Conservation (phyloP, 2,797 vertebrate species). For the Moxostoma hubbsi region DNA sequence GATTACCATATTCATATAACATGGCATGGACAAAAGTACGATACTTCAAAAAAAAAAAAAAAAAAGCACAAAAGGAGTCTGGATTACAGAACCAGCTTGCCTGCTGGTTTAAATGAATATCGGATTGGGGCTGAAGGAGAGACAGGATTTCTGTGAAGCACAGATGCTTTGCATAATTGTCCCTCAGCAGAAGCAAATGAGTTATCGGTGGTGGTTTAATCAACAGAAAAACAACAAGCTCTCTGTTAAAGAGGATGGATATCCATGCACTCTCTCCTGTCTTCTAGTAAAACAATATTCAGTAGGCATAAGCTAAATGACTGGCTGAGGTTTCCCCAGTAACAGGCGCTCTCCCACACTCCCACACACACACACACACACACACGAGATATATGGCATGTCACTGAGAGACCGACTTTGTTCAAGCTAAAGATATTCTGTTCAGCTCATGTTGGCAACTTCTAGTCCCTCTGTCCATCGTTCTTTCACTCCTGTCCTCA, state of each 20-base stretch:
- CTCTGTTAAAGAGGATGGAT: background rate
- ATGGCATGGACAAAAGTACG: too few relatives aligned
- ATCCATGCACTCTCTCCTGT: background rate
- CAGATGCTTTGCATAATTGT: conserved; percentile 36
- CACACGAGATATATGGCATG: conserved; percentile 3
- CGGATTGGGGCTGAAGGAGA: background rate
- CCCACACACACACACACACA: conserved; percentile 18
- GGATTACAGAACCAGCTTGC: conserved; percentile 19
- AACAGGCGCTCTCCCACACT: conserved; percentile 26
- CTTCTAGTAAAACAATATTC: conserved; percentile 28
- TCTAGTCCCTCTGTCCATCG: conserved; percentile 14
- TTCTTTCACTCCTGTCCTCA: conserved; percentile 33
- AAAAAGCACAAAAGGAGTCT: conserved; percentile 9
- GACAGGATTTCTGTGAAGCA: conserved; percentile 27
- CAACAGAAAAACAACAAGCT: conserved; percentile 24
- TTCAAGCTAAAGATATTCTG: conserved; percentile 52
- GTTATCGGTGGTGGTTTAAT: conserved; percentile 35
- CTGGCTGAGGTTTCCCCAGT: conserved; percentile 49
- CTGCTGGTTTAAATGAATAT: conserved; percentile 31
- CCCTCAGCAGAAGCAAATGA: conserved; percentile 31
- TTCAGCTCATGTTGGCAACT: conserved; percentile 34
- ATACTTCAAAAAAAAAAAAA: background rate
- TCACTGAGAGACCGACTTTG: conserved; percentile 47
- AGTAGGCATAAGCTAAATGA: conserved; percentile 10
- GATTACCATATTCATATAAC: too few relatives aligned